Base-by-base conservation (phyloP, 2,113 vertebrate species). In the Megaleporinus macrocephalus region DNA sequence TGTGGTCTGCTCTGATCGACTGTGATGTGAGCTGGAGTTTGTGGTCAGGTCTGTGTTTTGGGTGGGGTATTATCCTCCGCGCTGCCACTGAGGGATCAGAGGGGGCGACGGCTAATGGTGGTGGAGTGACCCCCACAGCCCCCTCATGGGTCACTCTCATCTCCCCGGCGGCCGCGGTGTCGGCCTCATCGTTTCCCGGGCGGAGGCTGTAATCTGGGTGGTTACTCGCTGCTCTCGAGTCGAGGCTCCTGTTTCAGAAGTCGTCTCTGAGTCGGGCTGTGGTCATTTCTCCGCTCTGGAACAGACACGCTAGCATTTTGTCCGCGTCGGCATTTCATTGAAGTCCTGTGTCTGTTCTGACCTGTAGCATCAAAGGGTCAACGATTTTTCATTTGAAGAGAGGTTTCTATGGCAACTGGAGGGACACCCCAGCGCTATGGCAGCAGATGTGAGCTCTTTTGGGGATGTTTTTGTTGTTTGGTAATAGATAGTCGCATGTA, bases 291-390 rank as follows among this genome's bases (percentile, higher is more conserved):
- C 4, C 9, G 41, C 41, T 44, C 11, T 44, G 41, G 9, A 44
- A 44, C 41, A 44, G 49, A 51, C 14, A 14, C 49, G 2, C 16
- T 29, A 41, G 33, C 74, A 57, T 22, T 1, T 24, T 65, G 44
- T 5, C 63, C 44, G 59, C n/a, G 62, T 65, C 14, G 9, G 36
- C 61, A n/a, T 61, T 30, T 61, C 33, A n/a, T 41, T 36, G 30
- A 70, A 70, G 15, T 79, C 15, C 68, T n/a, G 36, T 59, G 30
- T 65, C 66, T 47, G 2, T n/a, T 41, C 53, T 47, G 62, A 82
- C 47, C 72, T 61, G 13, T 30, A 41, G 22, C 16, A 59, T 68
- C 22, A 81, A 57, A 20, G 33, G 76, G 62, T 61, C 51, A 74
- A 15, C 63, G 22, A 44, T 61, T 66, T 59, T 74, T 69, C 44